Conservation (phyloP, 2,888 invertebrate genomes). For the Pseudococcus jackbeardsleyi region DNA sequence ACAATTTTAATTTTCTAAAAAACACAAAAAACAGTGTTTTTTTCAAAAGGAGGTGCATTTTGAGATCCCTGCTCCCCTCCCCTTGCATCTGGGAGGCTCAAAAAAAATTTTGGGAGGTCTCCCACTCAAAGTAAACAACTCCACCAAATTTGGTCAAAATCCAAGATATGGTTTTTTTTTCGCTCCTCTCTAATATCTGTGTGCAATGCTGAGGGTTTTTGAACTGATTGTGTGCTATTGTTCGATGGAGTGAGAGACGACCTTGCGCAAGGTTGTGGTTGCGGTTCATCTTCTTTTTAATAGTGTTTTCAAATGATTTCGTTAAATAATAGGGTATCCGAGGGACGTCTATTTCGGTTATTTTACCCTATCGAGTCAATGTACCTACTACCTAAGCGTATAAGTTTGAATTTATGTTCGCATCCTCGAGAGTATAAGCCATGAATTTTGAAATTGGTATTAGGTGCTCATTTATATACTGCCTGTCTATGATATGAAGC, state of each 20-base stretch:
- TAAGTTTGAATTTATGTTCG: not conserved
- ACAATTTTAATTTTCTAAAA: too few species aligned
- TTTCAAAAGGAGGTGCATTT: too few species aligned
- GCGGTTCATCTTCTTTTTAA: not conserved
- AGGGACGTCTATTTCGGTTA: not conserved
- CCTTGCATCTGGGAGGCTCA: too few species aligned
- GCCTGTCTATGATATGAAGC: not conserved
- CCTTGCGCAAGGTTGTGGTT: conserved; percentile 28
- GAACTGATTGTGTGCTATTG: not conserved
- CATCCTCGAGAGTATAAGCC: not conserved
- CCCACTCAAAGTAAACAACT: too few species aligned
- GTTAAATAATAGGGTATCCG: not conserved
- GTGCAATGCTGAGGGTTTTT: not conserved
- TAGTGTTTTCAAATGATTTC: not conserved
- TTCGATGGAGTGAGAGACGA: conserved; percentile 20
- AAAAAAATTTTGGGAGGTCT: too few species aligned
- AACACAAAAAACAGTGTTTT: too few species aligned
- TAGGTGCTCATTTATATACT: too few species aligned
- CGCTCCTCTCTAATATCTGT: not conserved
- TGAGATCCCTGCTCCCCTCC: too few species aligned
- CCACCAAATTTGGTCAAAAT: too few species aligned
- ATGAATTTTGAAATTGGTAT: too few species aligned
- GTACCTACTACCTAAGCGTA: not conserved
- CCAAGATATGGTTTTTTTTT: too few species aligned
- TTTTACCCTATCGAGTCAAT: not conserved